These are phyloP conservation scores for Gymnothorax reevesii DNA, from an alignment of 2,797 vertebrate genomes.

Conservation along the genomic window DNA sequence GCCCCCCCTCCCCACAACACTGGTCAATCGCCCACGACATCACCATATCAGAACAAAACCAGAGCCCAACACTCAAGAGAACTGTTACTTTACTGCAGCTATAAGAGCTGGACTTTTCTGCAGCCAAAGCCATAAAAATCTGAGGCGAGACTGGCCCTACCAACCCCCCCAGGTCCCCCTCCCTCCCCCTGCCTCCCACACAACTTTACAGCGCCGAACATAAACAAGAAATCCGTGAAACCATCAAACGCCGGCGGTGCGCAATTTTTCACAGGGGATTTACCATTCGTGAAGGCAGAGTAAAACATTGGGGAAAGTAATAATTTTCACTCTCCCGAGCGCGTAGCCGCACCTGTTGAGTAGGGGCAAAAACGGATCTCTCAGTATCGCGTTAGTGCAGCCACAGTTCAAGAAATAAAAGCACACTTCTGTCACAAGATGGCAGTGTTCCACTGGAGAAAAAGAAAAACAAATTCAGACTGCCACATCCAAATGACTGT, in stretches of 20 bases:
- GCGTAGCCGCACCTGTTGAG: slow-evolving; percentile 49
- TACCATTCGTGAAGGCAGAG: slow-evolving; percentile 64
- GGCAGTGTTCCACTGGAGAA: slow-evolving; percentile 1
- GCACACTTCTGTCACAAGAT: slow-evolving; percentile 4
- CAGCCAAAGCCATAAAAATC: not conserved
- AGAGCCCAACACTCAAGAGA: not conserved
- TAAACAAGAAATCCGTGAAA: slow-evolving; percentile 13
- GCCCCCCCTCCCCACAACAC: too few relatives aligned
- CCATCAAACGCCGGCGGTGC: not conserved
- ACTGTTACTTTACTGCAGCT: not conserved
- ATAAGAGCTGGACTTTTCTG: not conserved
- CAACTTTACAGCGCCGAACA: not conserved
- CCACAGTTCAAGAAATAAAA: not conserved
- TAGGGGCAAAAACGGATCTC: slow-evolving; percentile 4
- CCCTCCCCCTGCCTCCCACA: not conserved
- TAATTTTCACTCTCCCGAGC: slow-evolving; percentile 43
- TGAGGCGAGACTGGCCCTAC: not conserved
- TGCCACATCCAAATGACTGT: not conserved
- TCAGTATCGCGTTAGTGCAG: not conserved
- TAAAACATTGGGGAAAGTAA: slow-evolving; percentile 71
- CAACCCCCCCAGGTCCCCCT: too few relatives aligned
- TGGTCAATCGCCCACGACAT: not conserved
- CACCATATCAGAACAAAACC: not conserved
- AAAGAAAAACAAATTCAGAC: not conserved
- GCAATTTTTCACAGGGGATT: slow-evolving; percentile 36